Base-by-base conservation (phyloP, 2,888 invertebrate species). In the Lycaena phlaeas region DNA sequence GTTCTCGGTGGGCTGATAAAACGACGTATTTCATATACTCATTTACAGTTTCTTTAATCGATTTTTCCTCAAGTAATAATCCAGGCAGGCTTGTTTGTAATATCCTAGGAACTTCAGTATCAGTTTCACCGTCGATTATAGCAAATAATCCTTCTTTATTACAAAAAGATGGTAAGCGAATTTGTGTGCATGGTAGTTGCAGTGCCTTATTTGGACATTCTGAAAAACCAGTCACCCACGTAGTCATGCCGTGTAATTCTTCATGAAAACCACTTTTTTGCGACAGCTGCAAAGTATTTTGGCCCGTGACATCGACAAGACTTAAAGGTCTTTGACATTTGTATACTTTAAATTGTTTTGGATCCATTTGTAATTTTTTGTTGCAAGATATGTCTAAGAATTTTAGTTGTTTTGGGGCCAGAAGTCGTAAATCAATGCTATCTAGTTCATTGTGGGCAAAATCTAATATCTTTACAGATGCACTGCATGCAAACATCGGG, bases 21-120 rank as follows among this genome's bases (percentile, higher is more conserved):
- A 95, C 86, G 0, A 94, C 93, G 64, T 93, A 94, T 61, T 94
- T 94, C 87, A 95, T 88, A 53, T 94, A 95, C 57, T 94, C 94
- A 41, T 87, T 87, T 0, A 90, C 89, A 0, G 92, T 93, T 68
- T 93, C 93, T 62, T 92, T 92, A 2, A 93, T 89, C 0, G 93
- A 91, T 50, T 91, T 87, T 69, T 95, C 94, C 69, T 94, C 93
- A 11, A 93, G 75, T 12, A 94, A 72, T 14, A 94, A 87, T n/a
- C 92, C 89, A 0, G 94, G 94, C 45, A 94, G 88, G 45, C 90
- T 87, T 52, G 91, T 89, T 45, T 92, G 91, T 45, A 94, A 82
- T 26, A 90, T 86, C 59, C 86, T 85, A 1, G 92, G 91, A 15
- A 91, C 86, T 58, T 89, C 89, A 36, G 86, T 88, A 57, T 90